These are phyloP conservation scores for Luehdorfia chinensis DNA, from an alignment of 1,140 invertebrate genomes.

Conservation along the genomic window DNA sequence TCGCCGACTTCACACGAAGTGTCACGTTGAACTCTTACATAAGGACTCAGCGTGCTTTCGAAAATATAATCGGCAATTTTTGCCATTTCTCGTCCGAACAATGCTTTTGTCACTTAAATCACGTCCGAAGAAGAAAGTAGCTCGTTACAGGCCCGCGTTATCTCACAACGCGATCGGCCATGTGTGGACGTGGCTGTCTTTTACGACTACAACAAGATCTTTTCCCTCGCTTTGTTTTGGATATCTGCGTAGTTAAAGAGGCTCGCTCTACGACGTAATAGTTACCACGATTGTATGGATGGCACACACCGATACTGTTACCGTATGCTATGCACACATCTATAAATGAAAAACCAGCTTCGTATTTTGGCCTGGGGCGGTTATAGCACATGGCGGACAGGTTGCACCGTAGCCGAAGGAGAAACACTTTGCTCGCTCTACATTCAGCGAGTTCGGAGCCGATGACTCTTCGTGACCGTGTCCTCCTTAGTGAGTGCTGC, in stretches of 20 bases:
- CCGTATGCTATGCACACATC: conserved; percentile 5
- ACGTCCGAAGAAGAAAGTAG: conserved; percentile 41
- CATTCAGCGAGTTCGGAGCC: conserved; percentile 63
- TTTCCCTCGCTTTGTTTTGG: conserved; percentile 5
- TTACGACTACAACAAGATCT: conserved; percentile 1
- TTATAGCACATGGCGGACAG: conserved; percentile 38
- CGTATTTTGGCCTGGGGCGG: conserved; percentile 38
- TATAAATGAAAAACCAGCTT: conserved; percentile 33
- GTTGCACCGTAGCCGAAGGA: conserved; percentile 47
- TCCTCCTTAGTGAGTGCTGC: conserved; percentile 61
- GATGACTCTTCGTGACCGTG: conserved; percentile 72
- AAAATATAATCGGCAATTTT: conserved; percentile 68
- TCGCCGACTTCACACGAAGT: conserved; percentile 47
- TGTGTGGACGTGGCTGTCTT: conserved; percentile 8
- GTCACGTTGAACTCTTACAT: conserved; percentile 75
- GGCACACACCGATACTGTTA: not conserved
- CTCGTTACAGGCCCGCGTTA: conserved; percentile 25
- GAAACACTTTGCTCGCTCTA: conserved; percentile 62
- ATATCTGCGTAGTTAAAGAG: conserved; percentile 1
- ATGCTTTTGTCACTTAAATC: conserved; percentile 42
- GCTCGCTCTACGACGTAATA: conserved; percentile 11
- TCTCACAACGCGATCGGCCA: conserved; percentile 20
- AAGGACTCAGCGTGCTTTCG: conserved; percentile 70
- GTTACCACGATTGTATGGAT: not conserved
- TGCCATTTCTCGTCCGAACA: conserved; percentile 50